Evolutionary conservation across 1,140 invertebrate genomes (phyloP), one percentile per base, ranked within the genome.

Genomic region (Thalassaphorura encarpata): DNA sequence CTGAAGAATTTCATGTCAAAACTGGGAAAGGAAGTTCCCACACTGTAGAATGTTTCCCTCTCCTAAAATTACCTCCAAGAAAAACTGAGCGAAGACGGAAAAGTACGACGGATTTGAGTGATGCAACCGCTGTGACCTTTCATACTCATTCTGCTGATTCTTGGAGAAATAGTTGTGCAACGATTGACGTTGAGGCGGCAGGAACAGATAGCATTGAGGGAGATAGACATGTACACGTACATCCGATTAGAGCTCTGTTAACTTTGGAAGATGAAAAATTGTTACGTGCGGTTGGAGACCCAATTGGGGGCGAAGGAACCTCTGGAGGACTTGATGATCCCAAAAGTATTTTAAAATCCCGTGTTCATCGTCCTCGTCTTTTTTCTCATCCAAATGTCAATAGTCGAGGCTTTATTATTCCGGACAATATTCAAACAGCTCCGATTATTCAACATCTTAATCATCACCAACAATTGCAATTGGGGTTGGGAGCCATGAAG

Each of bases 341-440:
- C 18, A 16, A 23, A 23, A 23, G 27, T 16, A 48, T 48, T 13
- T 5, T 5, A 13, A 48, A 29, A 27, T 23, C 4, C 4, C 24
- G 13, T 16, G 16, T 27, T 3, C 15, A 11, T 23, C 3, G 60
- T 27, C 60, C 60, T n/a, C 19, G 60, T 24, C 46, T 57, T 16
- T 31, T 54, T 43, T 57, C 54, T 13, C 55, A 57, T 28, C 60
- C 60, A 19, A 42, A 31, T 36, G 49, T 54, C 24, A 15, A 33
- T 21, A 41, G 48, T 26, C 51, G 51, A 19, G 55, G 52, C n/a
- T 51, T 45, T 2, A 8, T 26, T 23, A 15, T 48, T 13, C 26
- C 26, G 15, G 26, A 28, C 46, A n/a, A n/a, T n/a, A 57, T 57
- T 23, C 60, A 57, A 33, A 61, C 54, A 0, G 55, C 60, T 19